These are phyloP conservation scores for Spongilla lacustris DNA, from an alignment of 37 sponge, comb jelly and placozoan genomes.

Conservation along the genomic window DNA sequence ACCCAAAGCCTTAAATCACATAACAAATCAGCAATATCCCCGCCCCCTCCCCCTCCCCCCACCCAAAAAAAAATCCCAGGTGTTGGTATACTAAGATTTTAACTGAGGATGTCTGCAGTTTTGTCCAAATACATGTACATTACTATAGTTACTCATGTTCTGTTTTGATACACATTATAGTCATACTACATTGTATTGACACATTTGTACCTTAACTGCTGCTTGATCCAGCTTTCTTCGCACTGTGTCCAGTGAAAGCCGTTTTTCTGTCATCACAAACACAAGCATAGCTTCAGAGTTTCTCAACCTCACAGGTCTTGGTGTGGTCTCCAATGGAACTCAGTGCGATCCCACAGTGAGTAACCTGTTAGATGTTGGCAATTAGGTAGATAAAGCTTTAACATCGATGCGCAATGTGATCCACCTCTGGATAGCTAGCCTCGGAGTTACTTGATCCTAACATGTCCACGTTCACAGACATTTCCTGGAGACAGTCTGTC, in stretches of 20 bases:
- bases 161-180: no score
- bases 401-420: no score
- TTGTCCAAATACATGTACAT: no score
- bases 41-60: no score
- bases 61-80: no score
- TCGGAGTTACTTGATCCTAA: not conserved
- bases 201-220: not conserved
- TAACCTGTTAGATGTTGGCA: not conserved
- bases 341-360: constrained; percentile 15
- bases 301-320: not conserved
- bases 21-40: no score
- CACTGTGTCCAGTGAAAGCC: not conserved
- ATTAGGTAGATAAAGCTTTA: no score
- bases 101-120: no score
- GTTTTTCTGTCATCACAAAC: not conserved
- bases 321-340: constrained; percentile 10
- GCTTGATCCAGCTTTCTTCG: not conserved
- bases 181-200: no score
- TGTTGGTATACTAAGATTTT: no score
- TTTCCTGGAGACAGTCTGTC: not conserved
- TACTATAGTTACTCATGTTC: no score
- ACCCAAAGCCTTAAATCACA: no score
- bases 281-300: not conserved
- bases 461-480: not conserved
- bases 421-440: not conserved